phyloP scores from a whole-genome alignment of 2,888 invertebrate species.

The Schizotus pectinicornis region DNA sequence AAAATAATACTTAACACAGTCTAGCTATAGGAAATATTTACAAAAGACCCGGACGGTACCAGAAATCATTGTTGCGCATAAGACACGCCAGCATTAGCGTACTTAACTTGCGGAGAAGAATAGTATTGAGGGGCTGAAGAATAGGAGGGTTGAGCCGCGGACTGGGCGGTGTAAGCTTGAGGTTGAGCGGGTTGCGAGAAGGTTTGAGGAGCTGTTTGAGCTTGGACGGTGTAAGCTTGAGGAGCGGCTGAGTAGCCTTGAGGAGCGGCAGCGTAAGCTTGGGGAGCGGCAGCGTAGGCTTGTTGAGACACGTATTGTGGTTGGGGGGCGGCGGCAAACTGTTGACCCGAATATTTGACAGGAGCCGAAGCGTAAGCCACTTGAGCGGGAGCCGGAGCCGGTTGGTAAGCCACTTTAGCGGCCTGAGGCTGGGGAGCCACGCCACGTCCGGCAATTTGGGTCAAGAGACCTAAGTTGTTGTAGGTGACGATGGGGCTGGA shows the following conservation, averaged over 20 bases:
- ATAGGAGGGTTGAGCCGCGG: constrained; percentile 34
- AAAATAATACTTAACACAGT: constrained; percentile 13
- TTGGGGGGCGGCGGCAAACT: constrained; percentile 24
- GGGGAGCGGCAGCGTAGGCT: constrained; percentile 11
- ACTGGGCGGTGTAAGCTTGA: constrained; percentile 29
- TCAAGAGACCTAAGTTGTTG: constrained; percentile 51
- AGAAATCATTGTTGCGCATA: constrained; percentile 35
- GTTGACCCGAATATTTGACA: constrained; percentile 23
- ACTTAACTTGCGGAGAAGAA: constrained; percentile 38
- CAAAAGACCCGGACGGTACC: constrained; percentile 12
- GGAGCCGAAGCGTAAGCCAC: constrained; percentile 26
- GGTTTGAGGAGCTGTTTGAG: constrained; percentile 24
- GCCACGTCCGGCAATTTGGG: constrained; percentile 47
- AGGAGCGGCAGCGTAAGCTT: constrained; percentile 20
- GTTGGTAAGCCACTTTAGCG: constrained; percentile 29
- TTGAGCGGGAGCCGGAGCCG: constrained; percentile 10
- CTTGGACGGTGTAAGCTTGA: constrained; percentile 21
- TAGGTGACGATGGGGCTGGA: constrained; percentile 54
- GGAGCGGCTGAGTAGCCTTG: constrained; percentile 27
- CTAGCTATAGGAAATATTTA: constrained; percentile 29
- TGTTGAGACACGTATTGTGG: constrained; percentile 5
- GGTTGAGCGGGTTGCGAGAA: constrained; percentile 14
- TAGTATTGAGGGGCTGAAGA: constrained; percentile 39
- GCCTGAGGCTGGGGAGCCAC: constrained; percentile 22
- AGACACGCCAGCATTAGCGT: constrained; percentile 33